Conservation (phyloP, 2,888 invertebrate species). For the Tiliacea citrago region DNA sequence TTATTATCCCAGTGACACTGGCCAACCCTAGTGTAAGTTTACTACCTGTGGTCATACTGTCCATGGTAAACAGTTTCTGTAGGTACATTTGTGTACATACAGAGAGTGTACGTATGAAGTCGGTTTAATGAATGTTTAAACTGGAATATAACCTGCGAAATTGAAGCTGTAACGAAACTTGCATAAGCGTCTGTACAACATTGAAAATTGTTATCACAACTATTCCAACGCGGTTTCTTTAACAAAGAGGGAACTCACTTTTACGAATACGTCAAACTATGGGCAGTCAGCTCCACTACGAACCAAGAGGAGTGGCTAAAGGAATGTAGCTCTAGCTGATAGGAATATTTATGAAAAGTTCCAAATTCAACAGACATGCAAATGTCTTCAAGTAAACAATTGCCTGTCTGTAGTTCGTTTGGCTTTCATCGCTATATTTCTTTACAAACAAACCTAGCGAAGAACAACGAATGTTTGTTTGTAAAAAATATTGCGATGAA, state of each 20-base stretch:
- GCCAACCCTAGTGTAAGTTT: constrained; percentile 32
- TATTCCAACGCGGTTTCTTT: background rate
- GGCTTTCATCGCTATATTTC: background rate
- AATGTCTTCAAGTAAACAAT: background rate
- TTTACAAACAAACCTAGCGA: too few relatives aligned
- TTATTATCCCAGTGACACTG: constrained; percentile 47
- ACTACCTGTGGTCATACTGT: constrained; percentile 46
- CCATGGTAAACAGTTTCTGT: constrained; percentile 31
- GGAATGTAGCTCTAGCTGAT: background rate
- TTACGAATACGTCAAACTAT: too few relatives aligned
- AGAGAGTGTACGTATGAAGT: background rate
- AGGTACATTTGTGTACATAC: constrained; percentile 21
- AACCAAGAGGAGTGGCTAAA: background rate
- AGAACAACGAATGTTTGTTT: too few relatives aligned
- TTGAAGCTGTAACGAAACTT: background rate
- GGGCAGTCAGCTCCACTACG: too few relatives aligned
- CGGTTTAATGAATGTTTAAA: constrained; percentile 22
- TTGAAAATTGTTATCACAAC: background rate
- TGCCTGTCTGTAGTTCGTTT: background rate
- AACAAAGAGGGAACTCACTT: too few relatives aligned
- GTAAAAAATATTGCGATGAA: too few relatives aligned
- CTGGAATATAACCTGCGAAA: background rate
- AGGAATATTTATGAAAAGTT: background rate
- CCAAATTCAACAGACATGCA: background rate
- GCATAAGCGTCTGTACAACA: background rate